Evolutionary conservation across 2,888 invertebrate genomes (phyloP).

Genomic region (Cerastoderma edule): DNA sequence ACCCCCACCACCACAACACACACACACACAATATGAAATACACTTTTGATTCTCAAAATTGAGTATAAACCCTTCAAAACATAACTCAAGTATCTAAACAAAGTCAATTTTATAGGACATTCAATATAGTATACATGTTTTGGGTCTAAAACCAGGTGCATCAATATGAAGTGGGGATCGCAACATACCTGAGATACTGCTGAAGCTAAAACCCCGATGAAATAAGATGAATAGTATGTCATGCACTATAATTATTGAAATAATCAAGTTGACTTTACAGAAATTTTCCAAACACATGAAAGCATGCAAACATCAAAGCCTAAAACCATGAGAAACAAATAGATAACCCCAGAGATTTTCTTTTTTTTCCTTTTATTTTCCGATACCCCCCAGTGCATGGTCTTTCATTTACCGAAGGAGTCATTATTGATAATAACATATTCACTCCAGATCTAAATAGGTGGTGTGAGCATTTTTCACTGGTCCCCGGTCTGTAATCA

Average conservation of each 20-base stretch:
- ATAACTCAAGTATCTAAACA: background rate
- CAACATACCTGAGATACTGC: too few species aligned
- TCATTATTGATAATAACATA: background rate
- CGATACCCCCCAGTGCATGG: background rate
- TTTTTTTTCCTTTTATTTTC: background rate
- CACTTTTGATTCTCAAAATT: too few species aligned
- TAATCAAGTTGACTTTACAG: background rate
- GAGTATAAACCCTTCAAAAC: background rate
- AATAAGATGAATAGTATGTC: too few species aligned
- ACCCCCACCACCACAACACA: too few species aligned
- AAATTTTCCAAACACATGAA: background rate
- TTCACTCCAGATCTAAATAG: slow-evolving; percentile 1
- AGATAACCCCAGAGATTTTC: background rate
- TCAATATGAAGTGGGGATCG: too few species aligned
- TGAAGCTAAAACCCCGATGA: slow-evolving; percentile 2
- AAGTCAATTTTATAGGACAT: background rate
- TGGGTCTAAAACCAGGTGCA: background rate
- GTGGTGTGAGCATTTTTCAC: background rate
- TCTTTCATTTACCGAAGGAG: background rate
- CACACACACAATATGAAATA: too few species aligned
- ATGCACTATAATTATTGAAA: background rate
- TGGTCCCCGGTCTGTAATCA: background rate
- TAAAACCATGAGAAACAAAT: background rate
- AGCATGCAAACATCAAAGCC: background rate
- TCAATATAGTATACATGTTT: background rate